Conservation (phyloP, 2,113 vertebrate genomes). For the Eolophus roseicapilla region DNA sequence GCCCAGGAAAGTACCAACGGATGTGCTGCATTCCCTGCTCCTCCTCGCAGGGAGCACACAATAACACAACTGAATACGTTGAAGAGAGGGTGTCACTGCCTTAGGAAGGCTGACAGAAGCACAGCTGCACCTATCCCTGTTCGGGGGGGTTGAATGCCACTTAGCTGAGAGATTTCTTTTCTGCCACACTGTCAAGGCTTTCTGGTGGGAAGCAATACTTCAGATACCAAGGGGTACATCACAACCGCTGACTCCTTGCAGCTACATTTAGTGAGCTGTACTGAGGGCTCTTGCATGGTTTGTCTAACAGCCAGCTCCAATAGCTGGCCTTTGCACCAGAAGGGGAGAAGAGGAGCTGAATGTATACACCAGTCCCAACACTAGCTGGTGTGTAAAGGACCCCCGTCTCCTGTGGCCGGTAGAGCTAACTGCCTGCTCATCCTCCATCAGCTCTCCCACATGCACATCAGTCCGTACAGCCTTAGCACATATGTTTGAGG, state of each 20-base stretch:
- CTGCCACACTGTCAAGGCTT: neutral
- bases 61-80: neutral
- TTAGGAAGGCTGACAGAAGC: neutral
- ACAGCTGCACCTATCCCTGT: neutral
- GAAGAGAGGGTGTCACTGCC: neutral
- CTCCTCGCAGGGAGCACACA: neutral
- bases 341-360: neutral
- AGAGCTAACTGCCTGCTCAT: neutral
- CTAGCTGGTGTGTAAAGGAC: neutral
- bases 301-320: neutral
- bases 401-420: neutral
- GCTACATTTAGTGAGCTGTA: neutral
- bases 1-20: neutral
- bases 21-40: neutral
- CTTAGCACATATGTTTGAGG: neutral
- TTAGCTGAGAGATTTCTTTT: neutral
- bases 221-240: neutral
- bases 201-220: neutral
- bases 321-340: neutral
- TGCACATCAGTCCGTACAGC: neutral
- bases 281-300: neutral
- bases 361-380: accelerated
- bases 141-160: neutral
- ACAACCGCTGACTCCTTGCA: neutral
- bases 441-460: neutral